Evolutionary conservation across 1,140 invertebrate genomes (phyloP).

Genomic region (Cryptotermes secundus): DNA sequence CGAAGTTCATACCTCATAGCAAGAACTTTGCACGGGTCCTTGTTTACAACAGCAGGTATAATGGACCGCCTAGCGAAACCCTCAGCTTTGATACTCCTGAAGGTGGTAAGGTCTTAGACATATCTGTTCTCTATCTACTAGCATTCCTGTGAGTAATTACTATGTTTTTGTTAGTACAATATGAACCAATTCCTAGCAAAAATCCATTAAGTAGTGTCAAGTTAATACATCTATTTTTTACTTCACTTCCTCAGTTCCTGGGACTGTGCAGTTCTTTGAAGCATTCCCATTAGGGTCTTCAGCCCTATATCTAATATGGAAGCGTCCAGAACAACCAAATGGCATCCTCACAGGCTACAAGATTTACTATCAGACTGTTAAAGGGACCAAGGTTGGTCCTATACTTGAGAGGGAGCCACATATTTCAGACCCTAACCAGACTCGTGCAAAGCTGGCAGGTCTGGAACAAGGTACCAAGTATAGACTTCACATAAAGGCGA

Average conservation of each 20-base stretch:
- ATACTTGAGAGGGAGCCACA: slow-evolving; percentile 71
- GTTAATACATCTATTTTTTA: too few relatives aligned
- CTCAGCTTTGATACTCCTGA: slow-evolving; percentile 87
- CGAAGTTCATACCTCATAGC: slow-evolving; percentile 84
- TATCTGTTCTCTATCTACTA: too few relatives aligned
- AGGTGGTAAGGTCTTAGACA: slow-evolving; percentile 60
- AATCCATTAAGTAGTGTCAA: too few relatives aligned
- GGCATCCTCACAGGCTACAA: slow-evolving; percentile 90
- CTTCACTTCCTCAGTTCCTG: slow-evolving; percentile 62
- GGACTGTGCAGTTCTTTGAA: slow-evolving; percentile 80
- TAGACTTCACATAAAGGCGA: slow-evolving; percentile 74
- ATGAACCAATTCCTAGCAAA: too few relatives aligned
- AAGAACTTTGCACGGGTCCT: slow-evolving; percentile 88
- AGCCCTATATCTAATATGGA: slow-evolving; percentile 86
- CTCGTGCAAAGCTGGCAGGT: slow-evolving; percentile 80
- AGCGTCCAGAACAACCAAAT: slow-evolving; percentile 89
- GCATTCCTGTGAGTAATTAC: too few relatives aligned
- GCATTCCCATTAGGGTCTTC: slow-evolving; percentile 85
- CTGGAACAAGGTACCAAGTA: slow-evolving; percentile 86
- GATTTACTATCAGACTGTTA: slow-evolving; percentile 85
- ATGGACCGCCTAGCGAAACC: slow-evolving; percentile 84
- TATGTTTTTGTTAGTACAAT: too few relatives aligned
- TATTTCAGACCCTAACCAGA: slow-evolving; percentile 72
- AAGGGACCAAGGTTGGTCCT: slow-evolving; percentile 61
- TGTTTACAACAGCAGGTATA: slow-evolving; percentile 87